A percentile compares a stretch with the other conserved stretches of the same genome.
These are phyloP conservation scores for Phthorimaea operculella DNA, from an alignment of 1,140 invertebrate genomes.

Conservation along the genomic window DNA sequence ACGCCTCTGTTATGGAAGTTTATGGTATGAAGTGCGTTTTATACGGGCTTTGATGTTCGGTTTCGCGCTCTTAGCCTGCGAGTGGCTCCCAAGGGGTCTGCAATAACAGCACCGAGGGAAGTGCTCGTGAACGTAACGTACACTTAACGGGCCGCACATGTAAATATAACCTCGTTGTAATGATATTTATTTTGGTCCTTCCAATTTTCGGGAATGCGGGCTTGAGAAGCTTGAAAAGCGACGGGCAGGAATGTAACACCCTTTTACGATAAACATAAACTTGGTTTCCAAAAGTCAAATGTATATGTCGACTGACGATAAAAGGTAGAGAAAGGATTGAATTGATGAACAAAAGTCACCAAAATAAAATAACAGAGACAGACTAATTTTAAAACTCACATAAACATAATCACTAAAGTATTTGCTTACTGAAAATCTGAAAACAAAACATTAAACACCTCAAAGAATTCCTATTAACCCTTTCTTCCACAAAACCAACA, in stretches of 20 bases:
- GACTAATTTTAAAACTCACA: too few species aligned
- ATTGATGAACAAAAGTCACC: too few species aligned
- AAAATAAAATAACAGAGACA: too few species aligned
- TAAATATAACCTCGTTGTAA: slow-evolving; percentile 19
- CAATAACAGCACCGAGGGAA: slow-evolving; percentile 40
- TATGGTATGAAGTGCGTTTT: slow-evolving; percentile 55
- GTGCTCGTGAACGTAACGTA: slow-evolving; percentile 25
- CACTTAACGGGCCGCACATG: slow-evolving; percentile 24
- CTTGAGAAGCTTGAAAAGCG: background rate
- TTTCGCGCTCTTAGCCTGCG: slow-evolving; percentile 40
- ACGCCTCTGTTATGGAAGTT: slow-evolving; percentile 45
- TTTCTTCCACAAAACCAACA: background rate
- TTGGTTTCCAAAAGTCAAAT: too few species aligned
- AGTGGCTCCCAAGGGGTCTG: slow-evolving; percentile 35
- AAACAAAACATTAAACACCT: too few species aligned
- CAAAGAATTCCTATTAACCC: background rate
- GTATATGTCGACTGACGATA: too few species aligned
- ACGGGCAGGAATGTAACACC: too few species aligned
- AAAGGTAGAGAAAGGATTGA: too few species aligned
- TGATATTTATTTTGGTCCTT: slow-evolving; percentile 7
- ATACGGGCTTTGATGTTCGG: slow-evolving; percentile 53
- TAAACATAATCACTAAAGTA: too few species aligned
- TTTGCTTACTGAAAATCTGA: too few species aligned
- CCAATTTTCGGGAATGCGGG: background rate
- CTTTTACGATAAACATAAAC: too few species aligned